Evolutionary conservation across 1,140 invertebrate species (phyloP), one percentile per base, ranked within the genome.

Genomic region (Lithobius niger): DNA sequence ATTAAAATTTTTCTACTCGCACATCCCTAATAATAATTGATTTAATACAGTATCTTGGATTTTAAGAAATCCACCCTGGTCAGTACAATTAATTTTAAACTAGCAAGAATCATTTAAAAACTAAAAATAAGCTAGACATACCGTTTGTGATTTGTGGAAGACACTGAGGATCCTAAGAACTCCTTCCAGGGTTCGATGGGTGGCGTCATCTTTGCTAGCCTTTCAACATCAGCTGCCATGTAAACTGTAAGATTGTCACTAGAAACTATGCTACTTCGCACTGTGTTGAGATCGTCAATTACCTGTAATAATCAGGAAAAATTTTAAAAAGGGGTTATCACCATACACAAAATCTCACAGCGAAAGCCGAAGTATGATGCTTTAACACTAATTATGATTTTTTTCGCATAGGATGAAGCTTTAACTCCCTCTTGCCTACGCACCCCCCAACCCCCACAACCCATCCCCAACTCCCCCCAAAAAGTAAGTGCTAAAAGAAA

Each of bases 161-260:
- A 40, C 31, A 40, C n/a, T 10, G 10, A n/a, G 31, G 10, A 40
- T 40, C 31, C 61, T 61, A 56, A n/a, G n/a, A n/a, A 6, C 6
- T 3, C 27, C 48, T 26, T 27, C 48, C 48, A 50, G 24, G 48
- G 48, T 21, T 50, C 13, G 10, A 13, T 4, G 3, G 27, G 48
- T 4, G 16, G 3, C 19, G 48, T 50, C 13, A 50, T 25, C 24
- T 57, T 54, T 4, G 69, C 65, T 28, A 86, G 66, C 61, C 69
- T 75, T 4, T 79, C 74, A 0, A 89, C 72, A 68, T 89, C 79
- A 0, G 78, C 76, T 18, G 86, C 80, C 51, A 90, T 69, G 63
- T 89, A 82, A 6, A 90, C 65, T 54, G 77, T 76, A 18, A 84
- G 64, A 64, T 80, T 81, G 24, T 71, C 67, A 0, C 77, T 73